Percentiles rank a stretch among this genome's conserved stretches.
Evolutionary conservation across 1,140 invertebrate genomes (phyloP).

Genomic region (Agraylea sexmaculata): DNA sequence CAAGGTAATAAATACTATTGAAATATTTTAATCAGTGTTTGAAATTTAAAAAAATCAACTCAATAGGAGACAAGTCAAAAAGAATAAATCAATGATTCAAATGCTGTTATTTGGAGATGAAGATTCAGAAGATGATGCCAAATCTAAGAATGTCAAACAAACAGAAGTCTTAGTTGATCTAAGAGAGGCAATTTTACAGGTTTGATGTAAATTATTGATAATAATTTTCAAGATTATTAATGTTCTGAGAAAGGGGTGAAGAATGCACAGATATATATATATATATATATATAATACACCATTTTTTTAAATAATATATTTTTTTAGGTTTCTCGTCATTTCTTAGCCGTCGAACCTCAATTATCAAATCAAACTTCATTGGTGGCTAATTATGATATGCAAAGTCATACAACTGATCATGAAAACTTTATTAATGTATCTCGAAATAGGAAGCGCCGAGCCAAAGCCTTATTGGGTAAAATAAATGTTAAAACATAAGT

Average conservation of each 20-base stretch:
- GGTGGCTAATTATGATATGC: constrained; percentile 88
- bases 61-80: constrained; percentile 71
- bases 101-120: constrained; percentile 75
- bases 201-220: constrained; percentile 17
- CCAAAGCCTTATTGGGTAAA: constrained; percentile 79
- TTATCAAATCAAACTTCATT: constrained; percentile 58
- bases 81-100: constrained; percentile 83
- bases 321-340: constrained; percentile 74
- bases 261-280: background rate
- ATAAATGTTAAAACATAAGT: constrained; percentile 22
- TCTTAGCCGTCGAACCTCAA: constrained; percentile 70
- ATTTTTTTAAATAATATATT: constrained; percentile 61
- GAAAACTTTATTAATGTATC: constrained; percentile 89
- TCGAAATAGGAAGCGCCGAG: constrained; percentile 73
- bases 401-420: constrained; percentile 88
- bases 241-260: background rate
- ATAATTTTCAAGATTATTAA: background rate
- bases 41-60: constrained; percentile 5
- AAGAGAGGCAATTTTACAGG: constrained; percentile 82
- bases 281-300: background rate
- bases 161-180: constrained; percentile 90
- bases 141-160: constrained; percentile 95
- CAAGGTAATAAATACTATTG: constrained; percentile 30
- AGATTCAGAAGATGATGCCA: constrained; percentile 65
- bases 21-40: background rate